Conservation (phyloP, 2,113 vertebrate species). For the Nibea albiflora region DNA sequence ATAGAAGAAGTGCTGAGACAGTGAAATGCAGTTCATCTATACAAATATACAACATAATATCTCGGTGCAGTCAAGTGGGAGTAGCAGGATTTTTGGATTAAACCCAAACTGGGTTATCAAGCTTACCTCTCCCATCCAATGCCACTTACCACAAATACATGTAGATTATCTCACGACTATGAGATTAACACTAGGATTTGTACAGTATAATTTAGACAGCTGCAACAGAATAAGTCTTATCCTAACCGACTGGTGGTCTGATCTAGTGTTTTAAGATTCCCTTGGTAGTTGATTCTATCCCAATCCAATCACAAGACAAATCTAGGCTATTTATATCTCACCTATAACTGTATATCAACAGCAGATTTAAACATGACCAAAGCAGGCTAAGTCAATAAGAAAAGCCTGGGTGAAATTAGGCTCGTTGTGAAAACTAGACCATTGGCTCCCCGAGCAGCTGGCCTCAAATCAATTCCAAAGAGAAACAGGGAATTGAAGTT, state of each 20-base stretch:
- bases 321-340: constrained; percentile 4
- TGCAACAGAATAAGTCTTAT: neutral
- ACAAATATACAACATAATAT: too few species aligned
- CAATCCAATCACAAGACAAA: neutral
- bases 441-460: constrained; percentile 39
- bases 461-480: constrained; percentile 46
- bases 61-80: neutral
- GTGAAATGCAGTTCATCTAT: too few species aligned
- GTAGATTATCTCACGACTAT: neutral
- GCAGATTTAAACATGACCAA: neutral
- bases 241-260: neutral
- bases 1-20: too few species aligned
- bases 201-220: neutral
- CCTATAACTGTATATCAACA: neutral
- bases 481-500: constrained; percentile 22
- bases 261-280: neutral
- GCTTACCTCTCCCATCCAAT: neutral
- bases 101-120: neutral
- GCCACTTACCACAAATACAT: neutral
- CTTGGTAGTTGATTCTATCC: neutral
- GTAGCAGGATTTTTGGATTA: neutral
- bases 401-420: constrained; percentile 19
- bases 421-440: constrained; percentile 53
- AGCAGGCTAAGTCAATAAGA: constrained; percentile 3
- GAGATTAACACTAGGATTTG: neutral